phyloP scores from a whole-genome alignment of 2,888 invertebrate species.

The Andrena flavipes region DNA sequence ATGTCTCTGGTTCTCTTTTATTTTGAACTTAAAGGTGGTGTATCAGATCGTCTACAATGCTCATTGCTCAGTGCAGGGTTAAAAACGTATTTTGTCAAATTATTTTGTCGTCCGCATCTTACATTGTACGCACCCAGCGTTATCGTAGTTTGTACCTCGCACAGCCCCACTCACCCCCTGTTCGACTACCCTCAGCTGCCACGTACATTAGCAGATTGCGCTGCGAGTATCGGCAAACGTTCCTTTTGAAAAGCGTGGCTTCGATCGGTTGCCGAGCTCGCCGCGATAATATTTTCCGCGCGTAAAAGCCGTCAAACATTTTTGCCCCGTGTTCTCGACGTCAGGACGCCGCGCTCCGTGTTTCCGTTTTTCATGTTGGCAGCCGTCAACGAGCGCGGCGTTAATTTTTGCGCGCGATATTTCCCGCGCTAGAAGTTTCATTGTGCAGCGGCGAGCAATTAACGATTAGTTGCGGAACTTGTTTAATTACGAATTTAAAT shows the following conservation, averaged over 20 bases:
- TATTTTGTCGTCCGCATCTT: too few species aligned
- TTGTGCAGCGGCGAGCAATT: conserved; percentile 51
- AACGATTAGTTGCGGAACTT: conserved; percentile 57
- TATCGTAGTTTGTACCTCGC: too few species aligned
- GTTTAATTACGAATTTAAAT: conserved; percentile 62
- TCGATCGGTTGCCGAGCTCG: background rate
- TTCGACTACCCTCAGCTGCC: too few species aligned
- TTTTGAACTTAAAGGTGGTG: too few species aligned
- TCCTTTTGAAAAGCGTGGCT: background rate
- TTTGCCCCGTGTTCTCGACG: background rate
- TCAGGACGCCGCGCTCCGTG: background rate
- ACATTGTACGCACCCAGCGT: too few species aligned
- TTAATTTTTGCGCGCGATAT: conserved; percentile 45
- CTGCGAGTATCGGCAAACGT: background rate
- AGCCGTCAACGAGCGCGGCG: conserved; percentile 35
- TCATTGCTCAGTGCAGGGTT: too few species aligned
- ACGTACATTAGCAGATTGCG: too few species aligned
- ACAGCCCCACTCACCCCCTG: too few species aligned
- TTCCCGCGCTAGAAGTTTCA: conserved; percentile 42
- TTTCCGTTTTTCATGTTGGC: conserved; percentile 28
- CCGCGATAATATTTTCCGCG: conserved; percentile 2
- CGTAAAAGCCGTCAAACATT: background rate
- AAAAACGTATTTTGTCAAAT: too few species aligned
- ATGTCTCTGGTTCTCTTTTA: too few species aligned
- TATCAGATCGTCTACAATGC: too few species aligned